A percentile compares a stretch with the other conserved stretches of the same genome.
These are phyloP conservation scores for Calameuta filiformis DNA, from an alignment of 2,888 invertebrate species.

Conservation along the genomic window DNA sequence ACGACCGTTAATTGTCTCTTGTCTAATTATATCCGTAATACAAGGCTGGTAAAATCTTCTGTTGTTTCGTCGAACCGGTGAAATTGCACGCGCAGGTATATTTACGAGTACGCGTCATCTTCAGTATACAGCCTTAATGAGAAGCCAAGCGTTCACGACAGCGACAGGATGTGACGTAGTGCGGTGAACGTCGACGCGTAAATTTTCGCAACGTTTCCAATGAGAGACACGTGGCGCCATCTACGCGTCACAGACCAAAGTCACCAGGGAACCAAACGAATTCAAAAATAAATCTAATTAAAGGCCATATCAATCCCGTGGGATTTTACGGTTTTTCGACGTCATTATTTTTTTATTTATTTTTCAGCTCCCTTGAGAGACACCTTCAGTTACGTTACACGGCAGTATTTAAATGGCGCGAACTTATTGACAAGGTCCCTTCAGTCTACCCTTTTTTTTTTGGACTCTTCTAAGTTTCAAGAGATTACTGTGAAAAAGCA, in stretches of 20 bases:
- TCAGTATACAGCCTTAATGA: slow-evolving; percentile 32
- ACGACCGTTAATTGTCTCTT: slow-evolving; percentile 27
- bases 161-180: slow-evolving; percentile 11
- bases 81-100: slow-evolving; percentile 24
- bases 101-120: slow-evolving; percentile 26
- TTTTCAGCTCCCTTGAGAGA: background rate
- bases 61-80: slow-evolving; percentile 16
- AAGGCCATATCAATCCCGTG: background rate
- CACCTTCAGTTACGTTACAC: background rate
- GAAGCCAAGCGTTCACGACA: slow-evolving; percentile 38
- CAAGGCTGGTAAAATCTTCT: slow-evolving; percentile 37
- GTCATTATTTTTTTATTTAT: background rate
- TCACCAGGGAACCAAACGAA: background rate
- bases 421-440: background rate
- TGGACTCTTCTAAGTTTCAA: background rate
- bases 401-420: background rate
- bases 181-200: background rate
- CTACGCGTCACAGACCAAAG: background rate
- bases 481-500: background rate
- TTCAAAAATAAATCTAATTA: background rate
- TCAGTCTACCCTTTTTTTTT: background rate
- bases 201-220: background rate
- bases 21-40: slow-evolving; percentile 44
- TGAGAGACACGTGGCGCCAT: background rate
- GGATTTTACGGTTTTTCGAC: background rate